Percentiles rank a stretch among this genome's conserved stretches.
Evolutionary conservation across 2,888 invertebrate genomes (phyloP).

Genomic region (Eupithecia dodoneata): DNA sequence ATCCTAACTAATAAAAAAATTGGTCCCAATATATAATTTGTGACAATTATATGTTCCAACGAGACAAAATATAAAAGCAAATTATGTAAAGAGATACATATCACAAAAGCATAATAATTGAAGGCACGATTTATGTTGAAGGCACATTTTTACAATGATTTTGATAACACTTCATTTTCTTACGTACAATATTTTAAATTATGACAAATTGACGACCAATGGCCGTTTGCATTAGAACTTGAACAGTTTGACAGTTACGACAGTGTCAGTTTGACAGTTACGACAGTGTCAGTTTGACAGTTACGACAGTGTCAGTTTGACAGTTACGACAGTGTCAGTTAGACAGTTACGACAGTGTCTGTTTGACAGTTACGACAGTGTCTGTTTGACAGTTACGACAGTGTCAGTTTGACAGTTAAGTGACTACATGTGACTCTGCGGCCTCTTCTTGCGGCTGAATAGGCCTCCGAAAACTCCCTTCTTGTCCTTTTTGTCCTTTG

Average conservation of each 20-base stretch:
- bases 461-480: constrained; percentile 85
- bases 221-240: neutral
- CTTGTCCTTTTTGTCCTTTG: constrained; percentile 83
- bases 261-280: neutral
- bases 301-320: neutral
- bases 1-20: constrained; percentile 13
- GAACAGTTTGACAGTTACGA: no score
- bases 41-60: constrained; percentile 43
- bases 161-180: constrained; percentile 3
- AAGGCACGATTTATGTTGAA: constrained; percentile 24
- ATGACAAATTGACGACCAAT: constrained; percentile 1
- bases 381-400: neutral
- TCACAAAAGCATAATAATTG: constrained; percentile 9
- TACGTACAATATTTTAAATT: neutral
- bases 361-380: no score
- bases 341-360: neutral
- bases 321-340: no score
- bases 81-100: constrained; percentile 14
- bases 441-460: constrained; percentile 84
- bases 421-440: constrained; percentile 81
- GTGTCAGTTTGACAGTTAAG: neutral
- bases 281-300: neutral
- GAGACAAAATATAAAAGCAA: constrained; percentile 31
- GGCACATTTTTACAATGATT: constrained; percentile 12
- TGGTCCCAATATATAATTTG: constrained; percentile 44